phyloP scores from a whole-genome alignment of 1,140 invertebrate species.

The Lepidostoma basale region DNA sequence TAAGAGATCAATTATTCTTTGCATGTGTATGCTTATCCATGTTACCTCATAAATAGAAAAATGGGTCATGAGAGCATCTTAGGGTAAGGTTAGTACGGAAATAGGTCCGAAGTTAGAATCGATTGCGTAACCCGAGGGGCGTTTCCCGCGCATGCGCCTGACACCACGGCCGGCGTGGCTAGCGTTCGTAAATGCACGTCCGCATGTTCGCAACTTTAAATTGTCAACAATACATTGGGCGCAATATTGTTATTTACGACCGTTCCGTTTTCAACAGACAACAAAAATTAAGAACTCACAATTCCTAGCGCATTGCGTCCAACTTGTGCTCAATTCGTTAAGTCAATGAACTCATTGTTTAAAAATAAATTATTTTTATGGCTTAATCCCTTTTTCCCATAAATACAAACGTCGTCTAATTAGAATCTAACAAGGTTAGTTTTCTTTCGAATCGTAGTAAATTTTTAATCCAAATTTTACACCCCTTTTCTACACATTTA shows the following conservation, averaged over 20 bases:
- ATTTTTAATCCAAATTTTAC: no score
- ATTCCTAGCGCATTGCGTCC: neutral
- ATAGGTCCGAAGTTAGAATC: neutral
- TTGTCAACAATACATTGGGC: neutral
- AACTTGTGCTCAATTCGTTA: no score
- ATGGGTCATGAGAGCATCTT: constrained; percentile 12
- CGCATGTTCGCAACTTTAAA: constrained; percentile 20
- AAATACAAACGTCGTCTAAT: neutral
- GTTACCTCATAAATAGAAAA: neutral
- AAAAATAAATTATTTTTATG: no score
- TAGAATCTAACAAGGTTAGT: neutral
- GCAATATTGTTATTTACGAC: neutral
- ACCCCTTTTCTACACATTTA: no score
- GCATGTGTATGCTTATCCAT: no score
- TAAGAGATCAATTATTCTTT: no score
- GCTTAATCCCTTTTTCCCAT: no score
- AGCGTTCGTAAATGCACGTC: constrained; percentile 28
- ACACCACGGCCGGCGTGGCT: neutral
- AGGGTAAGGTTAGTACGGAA: constrained; percentile 10
- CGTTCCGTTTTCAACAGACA: neutral
- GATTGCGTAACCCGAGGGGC: constrained; percentile 12
- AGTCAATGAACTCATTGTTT: no score
- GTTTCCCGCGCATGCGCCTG: constrained; percentile 27
- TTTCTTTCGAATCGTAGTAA: no score
- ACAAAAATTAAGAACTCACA: neutral